phyloP scores from a whole-genome alignment of 2,888 invertebrate genomes.

The Ormyrus rosae region DNA sequence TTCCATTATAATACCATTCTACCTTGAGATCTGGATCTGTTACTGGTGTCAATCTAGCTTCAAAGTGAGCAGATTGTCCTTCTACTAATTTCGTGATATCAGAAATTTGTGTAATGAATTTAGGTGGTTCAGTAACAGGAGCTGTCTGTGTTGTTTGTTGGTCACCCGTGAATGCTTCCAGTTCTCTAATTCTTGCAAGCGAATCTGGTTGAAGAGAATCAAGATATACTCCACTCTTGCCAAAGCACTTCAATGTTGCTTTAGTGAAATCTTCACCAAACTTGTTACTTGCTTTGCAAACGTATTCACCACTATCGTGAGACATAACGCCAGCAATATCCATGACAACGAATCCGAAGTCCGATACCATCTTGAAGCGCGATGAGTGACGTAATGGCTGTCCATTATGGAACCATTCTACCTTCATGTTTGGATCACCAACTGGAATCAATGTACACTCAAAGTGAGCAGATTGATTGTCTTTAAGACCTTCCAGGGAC shows the following conservation, averaged over 20 bases:
- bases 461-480: conserved; percentile 95
- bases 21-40: conserved; percentile 96
- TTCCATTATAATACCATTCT: conserved; percentile 96
- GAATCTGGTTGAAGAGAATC: conserved; percentile 95
- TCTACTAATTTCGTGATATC: conserved; percentile 92
- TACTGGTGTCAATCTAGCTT: conserved; percentile 94
- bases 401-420: conserved; percentile 98
- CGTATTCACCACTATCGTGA: conserved; percentile 95
- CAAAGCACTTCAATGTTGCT: conserved; percentile 89
- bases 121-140: conserved; percentile 88
- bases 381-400: conserved; percentile 91
- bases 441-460: conserved; percentile 96
- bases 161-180: conserved; percentile 84
- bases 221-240: conserved; percentile 89
- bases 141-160: conserved; percentile 81
- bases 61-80: conserved; percentile 95
- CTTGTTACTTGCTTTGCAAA: conserved; percentile 93
- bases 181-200: conserved; percentile 89
- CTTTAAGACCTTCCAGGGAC: conserved; percentile 89
- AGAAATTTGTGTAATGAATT: conserved; percentile 91
- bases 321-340: conserved; percentile 96
- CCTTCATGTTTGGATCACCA: conserved; percentile 94
- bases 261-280: conserved; percentile 92
- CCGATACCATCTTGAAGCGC: conserved; percentile 94
- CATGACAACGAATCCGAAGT: conserved; percentile 96